Conservation (phyloP, 2,797 vertebrate species). For the Pipistrellus pipistrellus region DNA sequence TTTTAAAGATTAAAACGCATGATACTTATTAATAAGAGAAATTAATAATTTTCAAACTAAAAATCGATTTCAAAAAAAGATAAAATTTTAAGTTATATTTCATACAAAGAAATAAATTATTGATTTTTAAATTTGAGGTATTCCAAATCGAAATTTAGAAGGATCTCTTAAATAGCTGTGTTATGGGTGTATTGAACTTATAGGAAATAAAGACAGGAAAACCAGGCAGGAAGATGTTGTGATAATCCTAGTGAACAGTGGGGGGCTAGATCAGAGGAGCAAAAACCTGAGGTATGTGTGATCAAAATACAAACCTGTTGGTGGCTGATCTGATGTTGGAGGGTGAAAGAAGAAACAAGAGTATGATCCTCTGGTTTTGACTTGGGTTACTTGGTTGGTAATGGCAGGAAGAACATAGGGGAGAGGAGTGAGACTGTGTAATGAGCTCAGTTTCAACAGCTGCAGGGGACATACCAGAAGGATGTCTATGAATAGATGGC, state of each 20-base stretch:
- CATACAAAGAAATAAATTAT: background rate
- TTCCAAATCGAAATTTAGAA: background rate
- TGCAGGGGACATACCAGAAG: background rate
- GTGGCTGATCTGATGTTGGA: background rate
- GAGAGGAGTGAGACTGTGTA: background rate
- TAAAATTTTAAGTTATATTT: background rate
- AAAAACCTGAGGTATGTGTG: background rate
- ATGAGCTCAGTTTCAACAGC: background rate
- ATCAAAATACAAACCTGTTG: background rate
- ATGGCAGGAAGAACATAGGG: background rate
- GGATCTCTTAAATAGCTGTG: background rate
- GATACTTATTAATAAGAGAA: slow-evolving; percentile 76
- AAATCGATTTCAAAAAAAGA: slow-evolving; percentile 30
- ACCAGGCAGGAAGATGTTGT: background rate
- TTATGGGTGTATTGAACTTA: background rate
- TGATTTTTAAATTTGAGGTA: slow-evolving; percentile 26
- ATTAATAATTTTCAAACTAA: slow-evolving; percentile 26
- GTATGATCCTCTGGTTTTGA: background rate
- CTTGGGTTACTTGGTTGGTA: background rate
- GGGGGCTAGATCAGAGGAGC: background rate
- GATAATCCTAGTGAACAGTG: background rate
- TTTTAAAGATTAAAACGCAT: slow-evolving; percentile 68
- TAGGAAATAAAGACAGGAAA: background rate
- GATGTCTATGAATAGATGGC: background rate
- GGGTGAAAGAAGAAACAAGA: background rate